Evolutionary conservation across 2,888 invertebrate genomes (phyloP).

Genomic region (Calameuta pallipes): DNA sequence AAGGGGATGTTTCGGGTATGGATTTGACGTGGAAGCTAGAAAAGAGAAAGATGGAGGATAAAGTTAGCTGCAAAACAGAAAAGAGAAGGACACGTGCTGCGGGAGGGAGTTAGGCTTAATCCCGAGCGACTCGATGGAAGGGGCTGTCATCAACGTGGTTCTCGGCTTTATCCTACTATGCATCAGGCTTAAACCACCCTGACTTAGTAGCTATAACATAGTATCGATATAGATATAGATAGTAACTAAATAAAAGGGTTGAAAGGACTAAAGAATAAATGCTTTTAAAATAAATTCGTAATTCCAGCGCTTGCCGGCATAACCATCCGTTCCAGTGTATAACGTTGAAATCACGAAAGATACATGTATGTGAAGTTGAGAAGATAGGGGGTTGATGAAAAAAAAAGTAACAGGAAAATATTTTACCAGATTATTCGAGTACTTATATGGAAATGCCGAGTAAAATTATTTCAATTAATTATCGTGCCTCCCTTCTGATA

Average conservation of each 20-base stretch:
- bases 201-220: too few species aligned
- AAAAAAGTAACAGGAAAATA: background rate
- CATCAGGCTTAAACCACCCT: conserved; percentile 22
- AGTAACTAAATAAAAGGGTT: too few species aligned
- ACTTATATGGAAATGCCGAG: background rate
- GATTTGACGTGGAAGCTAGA: conserved; percentile 12
- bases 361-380: background rate
- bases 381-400: background rate
- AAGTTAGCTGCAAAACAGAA: conserved; percentile 16
- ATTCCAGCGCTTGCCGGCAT: too few species aligned
- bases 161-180: conserved; percentile 18
- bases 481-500: background rate
- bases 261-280: too few species aligned
- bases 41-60: conserved; percentile 8
- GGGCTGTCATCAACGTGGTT: conserved; percentile 29
- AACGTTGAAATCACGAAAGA: too few species aligned
- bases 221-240: too few species aligned
- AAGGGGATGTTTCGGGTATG: background rate
- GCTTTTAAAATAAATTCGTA: too few species aligned
- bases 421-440: background rate
- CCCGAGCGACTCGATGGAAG: conserved; percentile 15
- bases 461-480: background rate
- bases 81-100: conserved; percentile 13
- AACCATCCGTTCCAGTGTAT: too few species aligned
- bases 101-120: conserved; percentile 6